These are phyloP conservation scores for Morinoia aosen DNA, from an alignment of 2,888 invertebrate species.

Conservation along the genomic window DNA sequence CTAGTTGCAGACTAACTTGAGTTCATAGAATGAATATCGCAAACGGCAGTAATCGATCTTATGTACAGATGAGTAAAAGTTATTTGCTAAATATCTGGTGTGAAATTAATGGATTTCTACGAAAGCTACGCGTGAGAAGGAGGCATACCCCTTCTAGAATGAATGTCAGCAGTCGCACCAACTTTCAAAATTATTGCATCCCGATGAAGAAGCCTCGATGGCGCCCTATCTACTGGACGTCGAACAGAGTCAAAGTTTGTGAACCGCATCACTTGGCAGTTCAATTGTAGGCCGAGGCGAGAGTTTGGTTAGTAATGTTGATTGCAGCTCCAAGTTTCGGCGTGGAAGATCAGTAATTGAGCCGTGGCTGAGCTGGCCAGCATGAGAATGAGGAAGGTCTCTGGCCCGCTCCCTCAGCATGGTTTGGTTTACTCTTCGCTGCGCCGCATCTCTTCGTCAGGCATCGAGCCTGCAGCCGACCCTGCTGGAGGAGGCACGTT, in stretches of 20 bases:
- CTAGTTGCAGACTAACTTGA: neutral
- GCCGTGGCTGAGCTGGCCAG: neutral
- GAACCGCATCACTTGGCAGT: neutral
- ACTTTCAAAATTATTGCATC: neutral
- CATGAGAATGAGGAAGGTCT: constrained; percentile 4
- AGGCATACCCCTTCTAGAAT: neutral
- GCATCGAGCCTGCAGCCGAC: neutral
- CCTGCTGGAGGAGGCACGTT: neutral
- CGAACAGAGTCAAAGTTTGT: neutral
- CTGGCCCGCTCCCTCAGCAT: neutral
- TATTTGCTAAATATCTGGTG: neutral
- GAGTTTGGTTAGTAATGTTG: constrained; percentile 34
- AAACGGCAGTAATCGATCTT: neutral
- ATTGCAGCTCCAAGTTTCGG: constrained; percentile 15
- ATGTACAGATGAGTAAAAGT: neutral
- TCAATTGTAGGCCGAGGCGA: neutral
- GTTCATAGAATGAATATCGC: neutral
- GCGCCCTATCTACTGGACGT: neutral
- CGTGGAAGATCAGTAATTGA: constrained; percentile 2
- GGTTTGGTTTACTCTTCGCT: neutral
- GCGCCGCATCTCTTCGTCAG: neutral
- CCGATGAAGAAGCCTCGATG: neutral
- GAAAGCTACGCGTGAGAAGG: neutral
- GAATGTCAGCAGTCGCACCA: neutral
- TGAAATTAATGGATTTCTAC: neutral